These are phyloP conservation scores for Mionectes macconnelli DNA, from an alignment of 2,113 vertebrate species.

Conservation along the genomic window DNA sequence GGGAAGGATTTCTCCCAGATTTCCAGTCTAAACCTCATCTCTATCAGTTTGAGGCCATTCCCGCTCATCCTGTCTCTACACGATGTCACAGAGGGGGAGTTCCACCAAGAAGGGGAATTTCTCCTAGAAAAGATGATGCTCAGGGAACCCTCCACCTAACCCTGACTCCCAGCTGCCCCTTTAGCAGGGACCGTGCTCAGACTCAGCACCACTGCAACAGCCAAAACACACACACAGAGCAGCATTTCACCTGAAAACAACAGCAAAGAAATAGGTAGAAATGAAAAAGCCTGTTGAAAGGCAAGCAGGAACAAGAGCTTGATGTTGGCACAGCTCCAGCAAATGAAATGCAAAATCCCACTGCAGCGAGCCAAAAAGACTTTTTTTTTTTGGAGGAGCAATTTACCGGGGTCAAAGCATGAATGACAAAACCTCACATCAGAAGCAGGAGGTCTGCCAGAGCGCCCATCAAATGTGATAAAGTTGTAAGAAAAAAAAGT, in stretches of 20 bases:
- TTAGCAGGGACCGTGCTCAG: fast-evolving
- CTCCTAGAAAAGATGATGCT: neutral
- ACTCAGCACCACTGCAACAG: neutral
- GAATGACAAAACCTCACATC: neutral
- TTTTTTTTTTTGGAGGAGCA: neutral
- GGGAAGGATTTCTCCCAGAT: neutral
- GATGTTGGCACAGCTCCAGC: neutral
- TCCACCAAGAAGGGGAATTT: neutral
- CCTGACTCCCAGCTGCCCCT: neutral
- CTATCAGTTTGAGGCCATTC: neutral
- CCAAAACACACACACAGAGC: neutral
- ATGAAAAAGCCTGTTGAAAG: neutral
- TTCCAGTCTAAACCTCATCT: neutral
- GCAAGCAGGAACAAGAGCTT: neutral
- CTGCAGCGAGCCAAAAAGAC: neutral
- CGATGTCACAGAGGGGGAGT: neutral
- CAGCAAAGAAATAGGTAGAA: neutral
- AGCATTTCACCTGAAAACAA: neutral
- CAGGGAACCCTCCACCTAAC: neutral
- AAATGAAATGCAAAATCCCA: neutral
- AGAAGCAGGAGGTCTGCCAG: neutral
- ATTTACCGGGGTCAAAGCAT: neutral
- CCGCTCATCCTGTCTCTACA: neutral
- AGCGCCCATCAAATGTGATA: neutral
- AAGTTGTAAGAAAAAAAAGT: neutral